These are phyloP conservation scores for Vicugna pacos DNA, from an alignment of 2,113 vertebrate genomes.

Conservation along the genomic window DNA sequence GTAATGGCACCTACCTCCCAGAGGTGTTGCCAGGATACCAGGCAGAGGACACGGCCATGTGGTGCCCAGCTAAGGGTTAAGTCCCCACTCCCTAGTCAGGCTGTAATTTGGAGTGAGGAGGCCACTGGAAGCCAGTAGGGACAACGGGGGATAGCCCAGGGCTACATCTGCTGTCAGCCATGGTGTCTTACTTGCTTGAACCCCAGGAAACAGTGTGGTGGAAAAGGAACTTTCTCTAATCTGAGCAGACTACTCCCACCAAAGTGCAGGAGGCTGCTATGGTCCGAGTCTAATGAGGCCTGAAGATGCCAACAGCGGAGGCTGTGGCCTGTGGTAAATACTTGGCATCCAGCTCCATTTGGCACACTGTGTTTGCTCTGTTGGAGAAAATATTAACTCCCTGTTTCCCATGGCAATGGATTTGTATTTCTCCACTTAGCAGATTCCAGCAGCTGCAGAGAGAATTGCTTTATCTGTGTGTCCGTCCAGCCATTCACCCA, in stretches of 20 bases:
- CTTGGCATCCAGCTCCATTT: background rate
- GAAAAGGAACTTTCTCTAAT: background rate
- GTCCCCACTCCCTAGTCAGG: rapidly evolving
- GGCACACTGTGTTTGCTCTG: background rate
- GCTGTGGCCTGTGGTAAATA: slow-evolving; percentile 49
- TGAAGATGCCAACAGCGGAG: slow-evolving; percentile 48
- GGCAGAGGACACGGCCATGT: rapidly evolving
- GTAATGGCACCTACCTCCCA: rapidly evolving
- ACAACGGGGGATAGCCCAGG: background rate
- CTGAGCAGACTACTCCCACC: background rate
- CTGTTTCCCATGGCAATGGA: background rate
- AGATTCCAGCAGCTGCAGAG: background rate
- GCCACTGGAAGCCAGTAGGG: slow-evolving; percentile 50
- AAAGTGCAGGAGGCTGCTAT: background rate
- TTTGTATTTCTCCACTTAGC: background rate
- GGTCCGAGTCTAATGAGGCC: slow-evolving; percentile 59
- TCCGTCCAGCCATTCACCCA: background rate
- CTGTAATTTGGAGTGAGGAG: background rate
- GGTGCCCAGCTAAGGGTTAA: background rate
- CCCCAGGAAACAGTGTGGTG: background rate
- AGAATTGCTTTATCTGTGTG: background rate
- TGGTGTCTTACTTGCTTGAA: rapidly evolving
- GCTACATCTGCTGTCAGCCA: rapidly evolving
- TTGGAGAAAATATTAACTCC: background rate
- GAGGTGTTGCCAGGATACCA: rapidly evolving